These are phyloP conservation scores for Drosophila eohydei DNA, from an alignment of 2,888 invertebrate species.

Conservation along the genomic window DNA sequence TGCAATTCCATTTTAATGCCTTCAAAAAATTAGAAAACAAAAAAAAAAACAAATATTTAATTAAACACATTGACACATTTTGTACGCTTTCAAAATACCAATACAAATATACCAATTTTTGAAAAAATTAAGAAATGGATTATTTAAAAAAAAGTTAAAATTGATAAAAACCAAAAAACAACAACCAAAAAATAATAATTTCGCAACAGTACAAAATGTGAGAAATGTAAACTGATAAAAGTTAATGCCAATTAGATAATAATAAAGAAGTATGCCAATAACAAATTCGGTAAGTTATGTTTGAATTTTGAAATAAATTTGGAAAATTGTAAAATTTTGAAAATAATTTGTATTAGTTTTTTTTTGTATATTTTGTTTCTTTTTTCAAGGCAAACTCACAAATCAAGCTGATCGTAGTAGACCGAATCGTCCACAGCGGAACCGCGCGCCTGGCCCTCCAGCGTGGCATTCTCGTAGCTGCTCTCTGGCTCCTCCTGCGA, in stretches of 20 bases:
- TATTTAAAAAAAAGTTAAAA: conserved; percentile 12
- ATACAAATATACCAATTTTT: conserved; percentile 23
- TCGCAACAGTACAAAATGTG: conserved; percentile 71
- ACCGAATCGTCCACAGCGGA: conserved; percentile 80
- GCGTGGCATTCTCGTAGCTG: conserved; percentile 77
- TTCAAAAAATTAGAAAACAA: conserved; percentile 19
- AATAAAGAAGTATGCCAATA: conserved; percentile 29
- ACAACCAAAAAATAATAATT: conserved; percentile 60
- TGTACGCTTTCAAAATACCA: conserved; percentile 51
- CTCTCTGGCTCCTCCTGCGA: conserved; percentile 53
- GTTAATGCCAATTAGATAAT: conserved; percentile 61
- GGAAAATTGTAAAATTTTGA: conserved; percentile 37
- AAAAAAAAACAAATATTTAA: conserved; percentile 22
- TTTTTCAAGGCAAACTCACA: conserved; percentile 79
- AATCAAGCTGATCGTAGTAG: conserved; percentile 83
- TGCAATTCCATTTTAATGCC: conserved; percentile 45
- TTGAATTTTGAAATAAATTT: conserved; percentile 36
- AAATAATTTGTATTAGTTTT: conserved; percentile 37
- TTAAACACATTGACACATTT: conserved; percentile 54
- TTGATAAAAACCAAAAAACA: conserved; percentile 36
- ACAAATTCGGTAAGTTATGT: conserved; percentile 25
- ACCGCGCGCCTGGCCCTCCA: conserved; percentile 62
- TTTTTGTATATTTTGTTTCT: conserved; percentile 12
- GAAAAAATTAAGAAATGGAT: conserved; percentile 8
- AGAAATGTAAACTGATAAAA: conserved; percentile 41